These are phyloP conservation scores for Labia minor DNA, from an alignment of 2,888 invertebrate species.

Conservation along the genomic window DNA sequence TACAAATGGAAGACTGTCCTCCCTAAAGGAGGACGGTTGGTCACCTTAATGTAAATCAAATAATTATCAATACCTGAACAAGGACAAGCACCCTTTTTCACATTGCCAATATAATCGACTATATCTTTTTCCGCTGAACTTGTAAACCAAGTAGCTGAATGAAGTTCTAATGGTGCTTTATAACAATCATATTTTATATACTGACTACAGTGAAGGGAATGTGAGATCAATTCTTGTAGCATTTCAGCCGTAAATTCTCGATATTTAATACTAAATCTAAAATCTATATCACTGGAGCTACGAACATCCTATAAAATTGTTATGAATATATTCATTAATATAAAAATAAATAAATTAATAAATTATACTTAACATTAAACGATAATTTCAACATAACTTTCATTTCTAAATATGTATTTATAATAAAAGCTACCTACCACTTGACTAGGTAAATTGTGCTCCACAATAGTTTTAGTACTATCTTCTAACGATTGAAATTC, in stretches of 20 bases:
- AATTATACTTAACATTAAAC: too few relatives aligned
- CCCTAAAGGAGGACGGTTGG: too few relatives aligned
- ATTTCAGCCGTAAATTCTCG: slow-evolving; percentile 82
- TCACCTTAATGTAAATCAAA: slow-evolving; percentile 42
- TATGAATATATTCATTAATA: background rate
- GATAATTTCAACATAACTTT: too few relatives aligned
- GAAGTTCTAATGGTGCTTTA: slow-evolving; percentile 73
- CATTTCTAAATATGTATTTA: too few relatives aligned
- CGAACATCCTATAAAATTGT: slow-evolving; percentile 54
- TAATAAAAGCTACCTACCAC: slow-evolving; percentile 52
- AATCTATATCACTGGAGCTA: slow-evolving; percentile 64
- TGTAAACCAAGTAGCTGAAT: slow-evolving; percentile 80
- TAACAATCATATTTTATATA: slow-evolving; percentile 84
- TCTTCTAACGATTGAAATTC: slow-evolving; percentile 81
- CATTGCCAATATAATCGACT: slow-evolving; percentile 74
- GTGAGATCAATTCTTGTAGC: slow-evolving; percentile 80
- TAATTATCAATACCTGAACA: slow-evolving; percentile 39
- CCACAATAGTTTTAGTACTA: slow-evolving; percentile 77
- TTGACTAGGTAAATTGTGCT: slow-evolving; percentile 83
- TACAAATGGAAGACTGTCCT: too few relatives aligned
- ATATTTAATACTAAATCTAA: slow-evolving; percentile 75
- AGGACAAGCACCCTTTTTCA: slow-evolving; percentile 52
- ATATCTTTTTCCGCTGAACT: slow-evolving; percentile 67
- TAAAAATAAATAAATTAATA: background rate
- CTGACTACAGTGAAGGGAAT: slow-evolving; percentile 79